Evolutionary conservation across 2,888 invertebrate genomes (phyloP), one percentile per base, ranked within the genome.

Genomic region (Tridacna crocea): DNA sequence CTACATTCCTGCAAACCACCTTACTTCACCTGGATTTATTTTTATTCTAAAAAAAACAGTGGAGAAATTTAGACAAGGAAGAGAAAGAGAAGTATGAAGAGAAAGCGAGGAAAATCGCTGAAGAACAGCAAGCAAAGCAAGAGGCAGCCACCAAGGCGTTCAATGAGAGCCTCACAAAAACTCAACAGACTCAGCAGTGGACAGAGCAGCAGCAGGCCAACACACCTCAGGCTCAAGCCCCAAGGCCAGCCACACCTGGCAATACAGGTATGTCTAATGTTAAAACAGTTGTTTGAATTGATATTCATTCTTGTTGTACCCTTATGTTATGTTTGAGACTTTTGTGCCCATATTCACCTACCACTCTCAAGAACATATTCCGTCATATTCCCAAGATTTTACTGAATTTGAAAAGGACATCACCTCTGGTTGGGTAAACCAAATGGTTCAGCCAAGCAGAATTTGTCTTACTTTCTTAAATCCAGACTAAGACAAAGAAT

Each of bases 21-120:
- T 19, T 55, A 55, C 55, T 55, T 55, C 15, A 15, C 15, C 55
- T 55, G 55, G 17, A 3, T 55, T 15, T 55, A 11, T 55, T 6
- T 55, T 55, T 19, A 1, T 55, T 55, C 36, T 36, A 36, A 2
- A 36, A 36, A 19, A 66, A 19, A 4, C 79, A 99, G 96, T 99
- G 99, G 99, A 97, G 99, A 89, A 97, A 97, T 83, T 95, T 99
- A 88, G 96, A 98, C 0, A 96, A 97, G 0, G 96, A 96, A 78
- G 97, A 98, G 88, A 99, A 99, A 94, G 97, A 98, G 94, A 96
- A 96, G 84, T 99, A 98, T 97, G 99, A 99, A 95, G 98, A 98
- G 94, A 96, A 97, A 77, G 99, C 99, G 0, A 99, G 92, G 78
- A 91, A 90, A 75, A 91, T 92, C 47, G 92, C 93, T 0, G 98